Evolutionary conservation across 2,888 invertebrate species (phyloP).

Genomic region (Lasioglossum calceatum): DNA sequence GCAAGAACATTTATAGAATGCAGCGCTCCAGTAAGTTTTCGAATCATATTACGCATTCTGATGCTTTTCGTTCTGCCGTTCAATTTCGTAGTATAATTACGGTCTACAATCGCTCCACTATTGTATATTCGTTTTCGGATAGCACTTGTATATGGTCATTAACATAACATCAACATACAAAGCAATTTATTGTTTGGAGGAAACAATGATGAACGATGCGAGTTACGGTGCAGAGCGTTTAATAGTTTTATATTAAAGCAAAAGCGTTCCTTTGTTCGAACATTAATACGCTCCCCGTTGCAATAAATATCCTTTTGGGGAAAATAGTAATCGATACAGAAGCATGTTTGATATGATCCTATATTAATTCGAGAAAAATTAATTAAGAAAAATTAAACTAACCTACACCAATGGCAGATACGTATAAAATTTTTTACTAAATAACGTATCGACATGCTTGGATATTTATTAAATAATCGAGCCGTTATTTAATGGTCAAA

Average conservation of each 20-base stretch:
- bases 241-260: background rate
- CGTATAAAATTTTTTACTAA: background rate
- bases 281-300: background rate
- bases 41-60: background rate
- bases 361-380: background rate
- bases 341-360: background rate
- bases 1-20: conserved; percentile 15
- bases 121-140: background rate
- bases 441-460: background rate
- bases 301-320: background rate
- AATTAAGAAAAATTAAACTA: background rate
- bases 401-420: background rate
- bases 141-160: background rate
- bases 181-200: background rate
- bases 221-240: background rate
- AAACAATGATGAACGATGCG: background rate
- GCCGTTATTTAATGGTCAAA: background rate
- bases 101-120: background rate
- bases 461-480: background rate
- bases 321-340: background rate
- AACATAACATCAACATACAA: background rate
- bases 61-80: background rate
- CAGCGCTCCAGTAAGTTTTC: background rate
- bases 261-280: background rate
- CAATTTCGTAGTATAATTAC: background rate